A percentile compares a stretch with the other conserved stretches of the same genome.
These are phyloP conservation scores for Oligia latruncula DNA, from an alignment of 2,888 invertebrate species.

Conservation along the genomic window DNA sequence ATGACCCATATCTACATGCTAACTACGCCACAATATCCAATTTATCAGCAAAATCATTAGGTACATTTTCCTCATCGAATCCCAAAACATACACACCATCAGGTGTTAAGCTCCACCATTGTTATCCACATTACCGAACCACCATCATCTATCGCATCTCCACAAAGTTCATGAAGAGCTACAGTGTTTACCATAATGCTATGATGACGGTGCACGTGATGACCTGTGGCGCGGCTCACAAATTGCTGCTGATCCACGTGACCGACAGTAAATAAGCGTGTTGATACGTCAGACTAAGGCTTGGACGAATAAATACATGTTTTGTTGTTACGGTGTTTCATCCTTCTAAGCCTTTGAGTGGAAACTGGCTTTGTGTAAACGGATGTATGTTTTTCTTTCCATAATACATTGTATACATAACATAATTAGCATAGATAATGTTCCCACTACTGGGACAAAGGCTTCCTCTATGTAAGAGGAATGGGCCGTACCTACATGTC, in stretches of 20 bases:
- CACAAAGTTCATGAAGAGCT: conserved; percentile 6
- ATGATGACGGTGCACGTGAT: conserved; percentile 51
- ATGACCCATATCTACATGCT: neutral
- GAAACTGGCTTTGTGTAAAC: neutral
- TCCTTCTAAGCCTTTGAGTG: neutral
- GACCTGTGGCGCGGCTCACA: conserved; percentile 41
- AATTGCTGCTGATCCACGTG: conserved; percentile 54
- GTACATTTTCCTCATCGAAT: neutral
- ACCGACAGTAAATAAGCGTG: conserved; percentile 43
- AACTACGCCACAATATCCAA: neutral
- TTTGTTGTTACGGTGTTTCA: conserved; percentile 18
- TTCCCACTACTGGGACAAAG: neutral
- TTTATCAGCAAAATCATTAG: neutral
- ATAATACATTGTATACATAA: neutral
- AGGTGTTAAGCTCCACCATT: neutral
- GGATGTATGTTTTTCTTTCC: neutral
- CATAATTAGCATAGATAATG: neutral
- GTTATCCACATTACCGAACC: conserved; percentile 16
- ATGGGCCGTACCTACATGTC: too few species aligned
- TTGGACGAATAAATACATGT: conserved; percentile 33
- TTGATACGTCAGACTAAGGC: conserved; percentile 51
- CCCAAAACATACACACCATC: neutral
- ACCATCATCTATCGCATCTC: neutral
- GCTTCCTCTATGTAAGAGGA: neutral
- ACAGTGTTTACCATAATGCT: conserved; percentile 28